Conservation (phyloP, 2,888 invertebrate genomes). For the Willowsia nigromaculata region DNA sequence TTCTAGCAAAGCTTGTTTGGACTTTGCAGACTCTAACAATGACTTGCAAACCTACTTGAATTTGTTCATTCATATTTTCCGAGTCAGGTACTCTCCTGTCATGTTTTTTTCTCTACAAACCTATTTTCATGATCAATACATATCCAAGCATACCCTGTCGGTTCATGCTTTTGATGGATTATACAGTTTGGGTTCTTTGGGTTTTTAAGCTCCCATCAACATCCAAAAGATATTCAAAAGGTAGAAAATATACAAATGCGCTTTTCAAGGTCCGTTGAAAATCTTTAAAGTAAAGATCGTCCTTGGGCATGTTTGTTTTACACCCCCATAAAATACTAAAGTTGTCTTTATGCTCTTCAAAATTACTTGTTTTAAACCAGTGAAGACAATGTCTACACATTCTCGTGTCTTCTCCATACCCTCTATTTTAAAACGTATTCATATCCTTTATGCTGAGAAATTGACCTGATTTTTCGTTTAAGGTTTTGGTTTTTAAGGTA, state of each 20-base stretch:
- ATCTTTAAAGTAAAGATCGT: background rate
- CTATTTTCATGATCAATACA: constrained; percentile 36
- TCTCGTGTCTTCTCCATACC: background rate
- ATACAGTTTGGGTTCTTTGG: too few species aligned
- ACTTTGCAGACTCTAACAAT: background rate
- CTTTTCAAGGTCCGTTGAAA: background rate
- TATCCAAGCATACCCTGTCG: constrained; percentile 44
- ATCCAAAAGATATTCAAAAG: constrained; percentile 45
- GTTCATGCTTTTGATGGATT: background rate
- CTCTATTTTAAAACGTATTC: background rate
- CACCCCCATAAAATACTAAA: too few species aligned
- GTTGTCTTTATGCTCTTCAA: too few species aligned
- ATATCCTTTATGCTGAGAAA: background rate
- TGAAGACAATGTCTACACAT: too few species aligned
- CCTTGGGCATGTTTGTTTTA: background rate
- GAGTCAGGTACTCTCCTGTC: background rate
- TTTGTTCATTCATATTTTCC: background rate
- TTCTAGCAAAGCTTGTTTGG: background rate
- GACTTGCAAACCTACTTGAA: constrained; percentile 1
- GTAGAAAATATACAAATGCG: constrained; percentile 20
- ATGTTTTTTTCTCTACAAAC: background rate
- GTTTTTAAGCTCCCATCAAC: background rate
- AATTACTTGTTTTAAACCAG: too few species aligned
- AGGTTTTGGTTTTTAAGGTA: too few species aligned
- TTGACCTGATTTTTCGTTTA: background rate